A percentile compares a stretch with the other conserved stretches of the same genome.
phyloP scores from a whole-genome alignment of 30 jellyfish, hydroid and myxozoan species.

The Clytia hemisphaerica region DNA sequence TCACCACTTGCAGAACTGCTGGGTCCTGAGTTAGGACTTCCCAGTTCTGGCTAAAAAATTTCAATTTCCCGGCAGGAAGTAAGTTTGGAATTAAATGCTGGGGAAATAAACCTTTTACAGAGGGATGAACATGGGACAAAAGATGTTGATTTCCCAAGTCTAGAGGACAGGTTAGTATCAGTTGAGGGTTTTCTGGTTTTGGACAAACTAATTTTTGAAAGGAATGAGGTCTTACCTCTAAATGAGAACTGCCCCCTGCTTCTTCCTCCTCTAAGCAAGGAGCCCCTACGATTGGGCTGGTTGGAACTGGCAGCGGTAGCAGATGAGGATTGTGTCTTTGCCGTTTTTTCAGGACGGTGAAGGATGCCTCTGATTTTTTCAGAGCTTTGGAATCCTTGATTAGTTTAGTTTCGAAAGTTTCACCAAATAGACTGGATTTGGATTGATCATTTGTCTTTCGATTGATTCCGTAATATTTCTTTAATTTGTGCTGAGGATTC shows the following conservation, averaged over 20 bases:
- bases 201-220: background rate
- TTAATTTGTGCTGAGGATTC: background rate
- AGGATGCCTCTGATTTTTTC: background rate
- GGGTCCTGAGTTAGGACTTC: constrained; percentile 2
- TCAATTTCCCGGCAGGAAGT: constrained; percentile 2
- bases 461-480: background rate
- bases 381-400: background rate
- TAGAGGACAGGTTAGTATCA: too few species aligned
- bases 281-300: constrained; percentile 9
- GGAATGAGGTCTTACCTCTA: constrained; percentile 9
- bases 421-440: background rate
- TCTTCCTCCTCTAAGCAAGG: constrained; percentile 4
- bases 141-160: too few species aligned
- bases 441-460: background rate
- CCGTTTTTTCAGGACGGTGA: background rate
- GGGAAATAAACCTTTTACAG: background rate
- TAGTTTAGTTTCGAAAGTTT: background rate
- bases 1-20: background rate
- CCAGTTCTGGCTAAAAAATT: background rate
- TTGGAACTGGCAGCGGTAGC: background rate
- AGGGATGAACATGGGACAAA: background rate
- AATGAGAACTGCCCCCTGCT: background rate
- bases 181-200: background rate
- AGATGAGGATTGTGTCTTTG: background rate
- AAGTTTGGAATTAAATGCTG: background rate